Base-by-base conservation (phyloP, 2,113 vertebrate species). In the Callithrix jacchus region DNA sequence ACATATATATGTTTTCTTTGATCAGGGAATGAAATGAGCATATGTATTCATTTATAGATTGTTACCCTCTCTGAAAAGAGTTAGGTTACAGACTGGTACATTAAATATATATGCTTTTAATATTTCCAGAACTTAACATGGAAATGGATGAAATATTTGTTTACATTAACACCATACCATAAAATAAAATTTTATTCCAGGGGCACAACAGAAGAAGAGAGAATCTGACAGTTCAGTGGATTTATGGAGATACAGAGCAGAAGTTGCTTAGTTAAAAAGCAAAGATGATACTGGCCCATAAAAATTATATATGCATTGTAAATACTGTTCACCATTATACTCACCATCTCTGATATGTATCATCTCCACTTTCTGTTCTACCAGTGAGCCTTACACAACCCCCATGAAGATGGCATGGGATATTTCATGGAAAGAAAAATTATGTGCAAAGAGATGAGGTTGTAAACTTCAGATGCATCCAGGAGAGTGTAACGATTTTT, bases 221-320 rank as follows among this genome's bases (percentile, higher is more conserved):
- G n/a, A 40, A 58, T 77, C 35, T 93, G 92, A 96, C 80, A 87
- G 35, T 47, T 54, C 32, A 4, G 58, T 47, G 49, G 81, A 80
- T 93, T 85, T 71, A 95, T 49, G 52, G 80, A 80, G 89, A 85
- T 54, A 58, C 23, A 23, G 12, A 87, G 74, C 61, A 40, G 86
- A 96, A 93, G 61, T 84, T 95, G 86, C 92, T 94, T 93, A 80
- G 87, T 97, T 97, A 91, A 95, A 95, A 98, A 97, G 92, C 89
- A 92, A 96, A 95, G 92, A 89, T 87, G 80, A 95, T 93, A 35
- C 61, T 52, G 71, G 35, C 80, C 87, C 92, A 92, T 97, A 96
- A 97, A 98, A 94, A 70, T 87, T 94, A 97, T 87, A 92, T 90
- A 47, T 42, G 16, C 90, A 64, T 91, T 92, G 37, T 88, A 96